Percentiles rank a stretch among this genome's conserved stretches.
phyloP scores from a whole-genome alignment of 37 sponge, comb jelly and placozoan genomes.

The Tethya wilhelma region DNA sequence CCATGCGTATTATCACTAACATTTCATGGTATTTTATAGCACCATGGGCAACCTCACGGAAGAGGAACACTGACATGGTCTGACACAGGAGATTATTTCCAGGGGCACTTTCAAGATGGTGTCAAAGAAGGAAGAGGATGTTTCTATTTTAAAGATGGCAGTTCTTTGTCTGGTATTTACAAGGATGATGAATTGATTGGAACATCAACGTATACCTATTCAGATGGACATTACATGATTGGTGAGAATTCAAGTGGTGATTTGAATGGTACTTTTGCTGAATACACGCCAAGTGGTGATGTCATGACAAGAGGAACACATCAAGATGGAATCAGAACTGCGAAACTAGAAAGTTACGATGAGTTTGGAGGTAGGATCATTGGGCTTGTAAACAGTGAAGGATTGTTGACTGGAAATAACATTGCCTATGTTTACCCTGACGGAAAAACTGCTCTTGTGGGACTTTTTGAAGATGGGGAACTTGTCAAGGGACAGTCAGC shows the following conservation, averaged over 20 bases:
- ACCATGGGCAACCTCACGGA: conserved; percentile 62
- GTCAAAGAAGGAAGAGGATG: conserved; percentile 57
- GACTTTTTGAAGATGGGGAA: conserved; percentile 45
- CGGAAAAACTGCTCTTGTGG: conserved; percentile 40
- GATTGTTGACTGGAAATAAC: conserved; percentile 48
- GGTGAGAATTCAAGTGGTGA: conserved; percentile 53
- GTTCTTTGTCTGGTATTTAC: conserved; percentile 51
- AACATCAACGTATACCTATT: conserved; percentile 42
- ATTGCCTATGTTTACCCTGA: conserved; percentile 80
- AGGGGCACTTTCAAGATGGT: conserved; percentile 63
- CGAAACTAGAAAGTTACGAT: conserved; percentile 42
- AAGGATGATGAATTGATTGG: conserved; percentile 49
- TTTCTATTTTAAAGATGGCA: conserved; percentile 71
- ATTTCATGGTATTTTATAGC: too few relatives aligned
- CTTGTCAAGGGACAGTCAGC: conserved; percentile 44
- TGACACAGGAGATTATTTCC: conserved; percentile 30
- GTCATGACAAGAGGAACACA: conserved; percentile 43
- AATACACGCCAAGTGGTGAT: conserved; percentile 33
- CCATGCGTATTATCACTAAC: too few relatives aligned
- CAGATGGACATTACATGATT: conserved; percentile 62
- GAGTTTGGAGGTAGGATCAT: conserved; percentile 53
- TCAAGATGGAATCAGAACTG: conserved; percentile 27
- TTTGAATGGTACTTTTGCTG: conserved; percentile 52
- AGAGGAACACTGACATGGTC: conserved; percentile 63
- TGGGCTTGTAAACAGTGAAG: conserved; percentile 54